phyloP scores from a whole-genome alignment of 2,113 vertebrate species.

The Stegastes partitus region DNA sequence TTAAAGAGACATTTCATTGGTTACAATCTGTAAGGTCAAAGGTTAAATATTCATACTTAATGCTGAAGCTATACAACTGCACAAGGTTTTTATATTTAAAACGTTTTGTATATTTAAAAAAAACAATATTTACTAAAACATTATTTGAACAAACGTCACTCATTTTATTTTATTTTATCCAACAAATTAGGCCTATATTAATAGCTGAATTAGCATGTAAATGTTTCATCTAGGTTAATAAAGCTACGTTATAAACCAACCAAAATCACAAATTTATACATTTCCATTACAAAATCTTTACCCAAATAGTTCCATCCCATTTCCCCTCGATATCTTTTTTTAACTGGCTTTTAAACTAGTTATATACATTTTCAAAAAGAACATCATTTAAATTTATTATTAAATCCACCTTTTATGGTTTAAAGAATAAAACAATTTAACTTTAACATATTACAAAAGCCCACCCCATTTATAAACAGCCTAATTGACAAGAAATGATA shows the following conservation, averaged over 20 bases:
- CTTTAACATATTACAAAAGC: conserved; percentile 87
- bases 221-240: conserved; percentile 95
- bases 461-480: conserved; percentile 80
- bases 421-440: conserved; percentile 88
- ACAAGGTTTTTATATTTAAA: conserved; percentile 92
- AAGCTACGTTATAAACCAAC: conserved; percentile 95
- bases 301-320: conserved; percentile 88
- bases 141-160: conserved; percentile 93
- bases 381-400: conserved; percentile 89
- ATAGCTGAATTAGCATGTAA: conserved; percentile 93
- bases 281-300: conserved; percentile 90
- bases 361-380: conserved; percentile 92
- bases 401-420: conserved; percentile 92
- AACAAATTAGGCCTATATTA: conserved; percentile 99
- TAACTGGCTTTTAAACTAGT: conserved; percentile 92
- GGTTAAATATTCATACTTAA: conserved; percentile 99
- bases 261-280: conserved; percentile 94
- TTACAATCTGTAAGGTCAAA: conserved; percentile 99
- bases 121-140: conserved; percentile 92
- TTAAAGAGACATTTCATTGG: conserved; percentile 99
- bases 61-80: conserved; percentile 97
- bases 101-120: conserved; percentile 95
- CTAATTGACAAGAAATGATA: conserved; percentile 77
- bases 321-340: conserved; percentile 83
- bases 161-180: conserved; percentile 98